Evolutionary conservation across 2,113 vertebrate genomes (phyloP).

Genomic region (Chamaea fasciata): DNA sequence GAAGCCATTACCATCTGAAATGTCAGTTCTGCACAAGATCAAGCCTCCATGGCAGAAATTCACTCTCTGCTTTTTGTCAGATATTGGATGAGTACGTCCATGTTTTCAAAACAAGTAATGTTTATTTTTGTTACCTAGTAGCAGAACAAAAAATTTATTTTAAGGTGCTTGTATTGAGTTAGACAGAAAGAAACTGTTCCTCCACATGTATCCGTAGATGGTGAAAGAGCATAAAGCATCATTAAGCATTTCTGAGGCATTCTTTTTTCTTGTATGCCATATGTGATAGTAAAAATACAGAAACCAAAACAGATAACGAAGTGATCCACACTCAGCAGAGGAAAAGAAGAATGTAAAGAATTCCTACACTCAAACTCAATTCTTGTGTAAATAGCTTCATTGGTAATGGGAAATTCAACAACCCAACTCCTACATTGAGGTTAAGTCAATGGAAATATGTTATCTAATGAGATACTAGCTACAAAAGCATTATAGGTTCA

Average conservation of each 20-base stretch:
- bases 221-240: background rate
- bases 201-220: background rate
- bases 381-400: background rate
- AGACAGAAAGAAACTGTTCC: background rate
- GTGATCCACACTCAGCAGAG: background rate
- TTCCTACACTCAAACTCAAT: background rate
- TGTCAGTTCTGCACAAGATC: background rate
- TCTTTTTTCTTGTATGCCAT: background rate
- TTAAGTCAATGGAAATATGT: background rate
- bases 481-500: background rate
- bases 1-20: background rate
- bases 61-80: background rate
- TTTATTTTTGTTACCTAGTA: background rate
- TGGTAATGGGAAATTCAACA: background rate
- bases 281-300: background rate
- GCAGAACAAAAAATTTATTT: background rate
- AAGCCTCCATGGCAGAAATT: background rate
- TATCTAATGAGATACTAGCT: background rate
- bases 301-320: background rate
- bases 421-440: background rate
- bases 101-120: background rate
- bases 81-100: background rate
- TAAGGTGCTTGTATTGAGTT: background rate
- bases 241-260: background rate
- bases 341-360: background rate